Conservation (phyloP, 2,888 invertebrate genomes). For the Actias luna region DNA sequence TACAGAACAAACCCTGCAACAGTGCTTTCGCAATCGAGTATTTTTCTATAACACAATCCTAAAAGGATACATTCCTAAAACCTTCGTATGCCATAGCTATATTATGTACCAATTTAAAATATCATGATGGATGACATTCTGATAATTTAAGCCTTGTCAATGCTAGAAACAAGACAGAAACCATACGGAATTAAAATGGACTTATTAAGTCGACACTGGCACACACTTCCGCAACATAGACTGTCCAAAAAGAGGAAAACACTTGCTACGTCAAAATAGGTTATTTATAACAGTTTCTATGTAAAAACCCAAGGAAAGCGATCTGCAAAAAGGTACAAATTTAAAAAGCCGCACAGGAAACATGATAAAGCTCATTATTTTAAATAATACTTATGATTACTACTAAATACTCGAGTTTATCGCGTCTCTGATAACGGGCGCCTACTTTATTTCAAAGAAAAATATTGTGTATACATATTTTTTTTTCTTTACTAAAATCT, state of each 20-base stretch:
- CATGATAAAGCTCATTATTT: slow-evolving; percentile 4
- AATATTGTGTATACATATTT: not conserved
- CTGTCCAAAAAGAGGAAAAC: not conserved
- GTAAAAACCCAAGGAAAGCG: not conserved
- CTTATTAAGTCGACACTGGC: not conserved
- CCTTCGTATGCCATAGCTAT: too few species aligned
- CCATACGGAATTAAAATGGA: not conserved
- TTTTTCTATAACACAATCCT: too few species aligned
- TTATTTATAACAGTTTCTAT: not conserved
- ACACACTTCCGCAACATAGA: not conserved
- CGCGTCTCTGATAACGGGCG: not conserved
- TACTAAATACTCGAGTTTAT: not conserved
- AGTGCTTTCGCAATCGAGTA: too few species aligned
- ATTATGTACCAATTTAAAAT: not conserved
- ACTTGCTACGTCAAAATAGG: not conserved
- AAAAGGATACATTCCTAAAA: too few species aligned
- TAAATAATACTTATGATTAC: not conserved
- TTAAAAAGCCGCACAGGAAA: not conserved
- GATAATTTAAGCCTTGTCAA: not conserved
- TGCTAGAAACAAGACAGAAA: not conserved
- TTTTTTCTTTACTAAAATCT: not conserved
- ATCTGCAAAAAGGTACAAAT: not conserved
- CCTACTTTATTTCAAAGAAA: not conserved
- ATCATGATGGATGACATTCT: not conserved
- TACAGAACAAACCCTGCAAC: too few species aligned